Evolutionary conservation across 2,888 invertebrate genomes (phyloP).

Genomic region (Monoplex corrugatus): DNA sequence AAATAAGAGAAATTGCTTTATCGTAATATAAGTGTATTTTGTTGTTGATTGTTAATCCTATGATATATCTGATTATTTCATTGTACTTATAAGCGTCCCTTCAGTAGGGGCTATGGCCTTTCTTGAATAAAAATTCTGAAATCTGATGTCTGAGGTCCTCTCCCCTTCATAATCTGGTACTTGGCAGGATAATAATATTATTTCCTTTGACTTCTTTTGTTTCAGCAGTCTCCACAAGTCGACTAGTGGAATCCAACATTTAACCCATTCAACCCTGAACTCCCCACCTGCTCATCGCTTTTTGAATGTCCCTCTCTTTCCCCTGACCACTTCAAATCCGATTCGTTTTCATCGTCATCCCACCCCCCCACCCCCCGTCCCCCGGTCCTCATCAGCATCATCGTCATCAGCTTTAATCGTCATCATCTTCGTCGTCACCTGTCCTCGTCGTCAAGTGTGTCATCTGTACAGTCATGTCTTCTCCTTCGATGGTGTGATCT

Average conservation of each 20-base stretch:
- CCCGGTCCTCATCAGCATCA: not conserved
- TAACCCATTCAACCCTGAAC: not conserved
- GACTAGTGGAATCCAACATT: slow-evolving; percentile 56
- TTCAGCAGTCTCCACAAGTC: slow-evolving; percentile 51
- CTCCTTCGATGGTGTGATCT: not conserved
- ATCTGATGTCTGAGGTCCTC: too few species aligned
- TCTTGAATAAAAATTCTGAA: too few species aligned
- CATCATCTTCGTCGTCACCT: not conserved
- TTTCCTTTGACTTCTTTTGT: slow-evolving; percentile 21
- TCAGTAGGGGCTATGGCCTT: too few species aligned
- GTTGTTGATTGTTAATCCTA: too few species aligned
- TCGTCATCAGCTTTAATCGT: not conserved
- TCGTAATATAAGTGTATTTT: too few species aligned
- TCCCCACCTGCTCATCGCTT: not conserved
- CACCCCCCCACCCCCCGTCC: not conserved
- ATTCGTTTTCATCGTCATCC: not conserved
- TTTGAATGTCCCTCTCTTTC: not conserved
- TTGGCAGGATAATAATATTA: too few species aligned
- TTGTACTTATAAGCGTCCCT: too few species aligned
- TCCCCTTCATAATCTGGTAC: too few species aligned
- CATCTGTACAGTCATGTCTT: not conserved
- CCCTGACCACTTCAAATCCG: not conserved
- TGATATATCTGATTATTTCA: too few species aligned
- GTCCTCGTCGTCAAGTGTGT: not conserved
- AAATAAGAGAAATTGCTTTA: too few species aligned